A percentile compares a stretch with the other conserved stretches of the same genome.
phyloP scores from a whole-genome alignment of 2,888 invertebrate genomes.

The Hetaerina titia region DNA sequence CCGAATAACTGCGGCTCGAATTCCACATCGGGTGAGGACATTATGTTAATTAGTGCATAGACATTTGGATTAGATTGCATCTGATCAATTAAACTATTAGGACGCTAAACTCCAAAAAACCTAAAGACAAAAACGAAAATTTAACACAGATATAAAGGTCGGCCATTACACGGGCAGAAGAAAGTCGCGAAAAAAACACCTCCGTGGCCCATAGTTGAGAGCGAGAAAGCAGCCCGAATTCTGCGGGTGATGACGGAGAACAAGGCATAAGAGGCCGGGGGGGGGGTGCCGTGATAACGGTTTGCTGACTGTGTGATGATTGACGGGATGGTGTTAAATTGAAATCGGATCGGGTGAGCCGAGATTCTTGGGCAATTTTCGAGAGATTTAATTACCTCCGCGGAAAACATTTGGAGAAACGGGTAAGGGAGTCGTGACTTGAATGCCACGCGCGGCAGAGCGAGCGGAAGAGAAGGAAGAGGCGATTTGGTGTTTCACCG shows the following conservation, averaged over 20 bases:
- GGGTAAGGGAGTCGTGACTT: not conserved
- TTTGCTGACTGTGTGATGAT: slow-evolving; percentile 25
- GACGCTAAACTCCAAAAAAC: no score
- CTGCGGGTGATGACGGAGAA: not conserved
- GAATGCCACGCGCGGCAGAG: no score
- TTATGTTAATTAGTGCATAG: no score
- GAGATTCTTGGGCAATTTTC: not conserved
- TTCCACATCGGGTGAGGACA: no score
- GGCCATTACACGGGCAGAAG: no score
- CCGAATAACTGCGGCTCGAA: no score
- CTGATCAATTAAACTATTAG: no score
- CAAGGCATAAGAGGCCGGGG: not conserved
- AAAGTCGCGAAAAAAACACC: no score
- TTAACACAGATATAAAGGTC: no score
- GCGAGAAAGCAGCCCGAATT: not conserved
- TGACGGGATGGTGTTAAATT: slow-evolving; percentile 19
- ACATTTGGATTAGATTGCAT: no score
- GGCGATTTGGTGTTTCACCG: not conserved
- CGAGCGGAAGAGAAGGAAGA: not conserved
- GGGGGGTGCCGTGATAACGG: not conserved
- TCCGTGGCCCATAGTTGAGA: not conserved
- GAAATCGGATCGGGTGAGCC: not conserved
- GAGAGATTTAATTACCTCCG: slow-evolving; percentile 12
- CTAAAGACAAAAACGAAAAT: no score
- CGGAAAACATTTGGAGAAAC: not conserved